Evolutionary conservation across 2,888 invertebrate genomes (phyloP).

Genomic region (Drosophila anomalata): DNA sequence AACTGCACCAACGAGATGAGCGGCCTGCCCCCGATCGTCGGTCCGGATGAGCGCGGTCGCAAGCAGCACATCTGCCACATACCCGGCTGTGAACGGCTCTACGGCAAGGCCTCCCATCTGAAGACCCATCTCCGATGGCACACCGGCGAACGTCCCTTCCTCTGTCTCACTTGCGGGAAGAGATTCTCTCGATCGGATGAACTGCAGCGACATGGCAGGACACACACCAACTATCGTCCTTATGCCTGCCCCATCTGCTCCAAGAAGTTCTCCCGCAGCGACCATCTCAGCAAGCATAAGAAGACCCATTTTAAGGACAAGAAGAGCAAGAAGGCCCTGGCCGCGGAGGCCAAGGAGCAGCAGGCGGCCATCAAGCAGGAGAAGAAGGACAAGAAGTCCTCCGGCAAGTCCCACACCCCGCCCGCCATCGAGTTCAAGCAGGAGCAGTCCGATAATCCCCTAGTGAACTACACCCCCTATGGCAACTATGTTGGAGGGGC

Average conservation of each 20-base stretch:
- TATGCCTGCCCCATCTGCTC: constrained; percentile 94
- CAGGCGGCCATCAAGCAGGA: constrained; percentile 65
- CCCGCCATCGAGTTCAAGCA: constrained; percentile 70
- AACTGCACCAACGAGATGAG: constrained; percentile 92
- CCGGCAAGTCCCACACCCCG: constrained; percentile 18
- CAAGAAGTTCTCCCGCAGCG: constrained; percentile 96
- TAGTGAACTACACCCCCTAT: constrained; percentile 62
- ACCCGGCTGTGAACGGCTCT: constrained; percentile 93
- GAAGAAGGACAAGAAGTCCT: constrained; percentile 54
- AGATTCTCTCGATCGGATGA: constrained; percentile 96
- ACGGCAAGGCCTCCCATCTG: constrained; percentile 96
- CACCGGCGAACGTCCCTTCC: constrained; percentile 95
- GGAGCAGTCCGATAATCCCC: constrained; percentile 68
- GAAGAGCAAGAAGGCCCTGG: constrained; percentile 80
- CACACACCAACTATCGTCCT: constrained; percentile 95
- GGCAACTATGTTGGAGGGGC: constrained; percentile 74
- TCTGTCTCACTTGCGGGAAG: constrained; percentile 95
- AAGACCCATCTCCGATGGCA: constrained; percentile 97
- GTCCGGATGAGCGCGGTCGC: constrained; percentile 90
- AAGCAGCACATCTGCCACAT: constrained; percentile 94
- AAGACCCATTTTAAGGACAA: constrained; percentile 90
- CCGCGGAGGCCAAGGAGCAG: constrained; percentile 78
- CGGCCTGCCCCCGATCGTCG: constrained; percentile 89
- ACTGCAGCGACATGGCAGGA: constrained; percentile 93
- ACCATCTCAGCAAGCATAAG: constrained; percentile 96